Base-by-base conservation (phyloP, 2,888 invertebrate species). In the Prosopocoilus inquinatus region DNA sequence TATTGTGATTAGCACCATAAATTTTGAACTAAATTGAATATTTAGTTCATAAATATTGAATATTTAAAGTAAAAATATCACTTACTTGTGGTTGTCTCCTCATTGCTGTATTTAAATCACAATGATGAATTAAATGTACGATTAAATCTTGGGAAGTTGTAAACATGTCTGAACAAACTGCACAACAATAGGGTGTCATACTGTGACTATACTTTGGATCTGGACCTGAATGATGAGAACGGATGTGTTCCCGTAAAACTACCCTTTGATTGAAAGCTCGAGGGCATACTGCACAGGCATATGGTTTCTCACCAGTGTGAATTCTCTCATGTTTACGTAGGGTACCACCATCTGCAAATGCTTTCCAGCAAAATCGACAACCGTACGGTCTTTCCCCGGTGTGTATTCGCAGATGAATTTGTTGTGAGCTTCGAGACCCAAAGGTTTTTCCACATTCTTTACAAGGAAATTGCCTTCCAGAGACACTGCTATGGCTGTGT, bases 231-330 rank as follows among this genome's bases (percentile, higher is more conserved):
- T 92, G 92, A 76, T 92, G 92, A 9, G 90, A 90, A 51, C 92
- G 82, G 45, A 92, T 91, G 69, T 92, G 92, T 68, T 92, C 92
- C 1, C 92, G 81, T 33, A 92, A 77, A 28, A 92, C 92, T 0
- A 92, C 91, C 64, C 91, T 84, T 74, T 92, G 92, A 79, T 92
- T 92, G 75, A 92, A 92, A 28, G 92, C 92, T 57, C 91, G 84
- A 12, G 91, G 90, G 66, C 92, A 92, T 43, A 92, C 91, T 0
- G 91, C 90, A 71, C 92, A 92, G 7, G 89, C 91, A 70, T 92
- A 92, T 0, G 92, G 92, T 70, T 92, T 92, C 70, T 91, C 90
- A 16, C 88, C 90, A 0, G 92, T 92, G 67, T 92, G 92, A 66
- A 92, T 92, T 8, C 92, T 80, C 70, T 92, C 92, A 71, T 92